Conservation (phyloP, 2,888 invertebrate genomes). For the Thelaira solivaga region DNA sequence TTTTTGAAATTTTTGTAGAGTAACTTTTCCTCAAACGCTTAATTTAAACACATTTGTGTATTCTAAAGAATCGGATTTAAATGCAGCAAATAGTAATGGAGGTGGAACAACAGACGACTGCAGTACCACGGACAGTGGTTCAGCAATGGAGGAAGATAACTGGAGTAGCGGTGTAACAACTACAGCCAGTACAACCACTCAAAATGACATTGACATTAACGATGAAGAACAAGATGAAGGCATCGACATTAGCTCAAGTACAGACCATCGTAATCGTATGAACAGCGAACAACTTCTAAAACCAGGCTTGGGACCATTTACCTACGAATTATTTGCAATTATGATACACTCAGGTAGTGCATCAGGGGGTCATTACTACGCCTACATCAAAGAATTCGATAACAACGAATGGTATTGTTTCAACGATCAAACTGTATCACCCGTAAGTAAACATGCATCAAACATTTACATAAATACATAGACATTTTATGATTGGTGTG, state of each 20-base stretch:
- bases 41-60: slow-evolving; percentile 87
- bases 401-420: slow-evolving; percentile 90
- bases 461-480: not conserved
- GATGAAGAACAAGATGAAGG: slow-evolving; percentile 86
- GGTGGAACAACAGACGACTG: slow-evolving; percentile 80
- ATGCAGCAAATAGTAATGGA: slow-evolving; percentile 45
- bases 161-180: slow-evolving; percentile 77
- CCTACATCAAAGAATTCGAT: slow-evolving; percentile 89
- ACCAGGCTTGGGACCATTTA: slow-evolving; percentile 81
- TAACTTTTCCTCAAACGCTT: slow-evolving; percentile 87
- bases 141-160: slow-evolving; percentile 83
- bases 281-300: slow-evolving; percentile 67
- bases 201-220: slow-evolving; percentile 75
- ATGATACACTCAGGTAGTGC: slow-evolving; percentile 96
- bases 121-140: slow-evolving; percentile 83
- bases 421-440: slow-evolving; percentile 89
- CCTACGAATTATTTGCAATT: slow-evolving; percentile 92
- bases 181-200: slow-evolving; percentile 75
- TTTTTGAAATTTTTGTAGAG: too few species aligned
- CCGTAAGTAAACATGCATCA: slow-evolving; percentile 77
- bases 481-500: not conserved
- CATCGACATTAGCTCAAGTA: slow-evolving; percentile 79
- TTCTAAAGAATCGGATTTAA: slow-evolving; percentile 66
- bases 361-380: slow-evolving; percentile 93
- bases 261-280: slow-evolving; percentile 67